Evolutionary conservation across 2,888 invertebrate species (phyloP), one percentile per base, ranked within the genome.

Genomic region (Lissonota sp.): DNA sequence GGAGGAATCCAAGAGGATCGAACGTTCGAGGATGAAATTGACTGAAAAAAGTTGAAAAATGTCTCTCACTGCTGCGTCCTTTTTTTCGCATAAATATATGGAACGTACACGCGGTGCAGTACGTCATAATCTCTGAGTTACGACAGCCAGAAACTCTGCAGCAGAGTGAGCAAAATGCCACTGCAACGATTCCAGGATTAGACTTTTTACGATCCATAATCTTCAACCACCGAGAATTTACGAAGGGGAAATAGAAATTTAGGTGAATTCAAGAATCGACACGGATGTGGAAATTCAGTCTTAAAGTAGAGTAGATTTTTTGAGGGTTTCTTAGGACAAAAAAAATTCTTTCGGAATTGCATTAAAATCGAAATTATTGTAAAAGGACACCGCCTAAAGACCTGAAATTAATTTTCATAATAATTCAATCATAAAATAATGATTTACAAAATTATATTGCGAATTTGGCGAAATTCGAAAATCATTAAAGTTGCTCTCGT

Each of bases 121-220:
- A 60, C 62, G 49, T 67, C 80, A 72, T 76, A 80, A 80, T 76
- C 76, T 42, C 57, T 80, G 76, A 80, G 72, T 80, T 80, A 80
- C 76, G 76, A 76, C 76, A 76, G 66, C 66, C 72, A 76, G 71
- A 76, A 76, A 76, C 63, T 46, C 62, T 14, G 8, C 14, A 26
- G 26, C 26, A 26, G 64, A 44, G 14, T 37, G 63, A 26, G 26
- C 1, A 26, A 26, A 26, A 26, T 26, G 26, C 26, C n/a, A 5
- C 8, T 14, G 14, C 39, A 7, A 14, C 49, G 46, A 60, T 60
- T 26, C 49, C 58, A 6, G 12, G 58, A 60, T 70, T 60, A 70
- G 49, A 26, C 39, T 58, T 70, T 58, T 70, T 37, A 70, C 70
- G 58, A 60, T 60, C 39, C 4, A 14, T 39, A 39, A 70, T 14